Evolutionary conservation across 2,888 invertebrate genomes (phyloP), one percentile per base, ranked within the genome.

Genomic region (Chrysomela aeneicollis): DNA sequence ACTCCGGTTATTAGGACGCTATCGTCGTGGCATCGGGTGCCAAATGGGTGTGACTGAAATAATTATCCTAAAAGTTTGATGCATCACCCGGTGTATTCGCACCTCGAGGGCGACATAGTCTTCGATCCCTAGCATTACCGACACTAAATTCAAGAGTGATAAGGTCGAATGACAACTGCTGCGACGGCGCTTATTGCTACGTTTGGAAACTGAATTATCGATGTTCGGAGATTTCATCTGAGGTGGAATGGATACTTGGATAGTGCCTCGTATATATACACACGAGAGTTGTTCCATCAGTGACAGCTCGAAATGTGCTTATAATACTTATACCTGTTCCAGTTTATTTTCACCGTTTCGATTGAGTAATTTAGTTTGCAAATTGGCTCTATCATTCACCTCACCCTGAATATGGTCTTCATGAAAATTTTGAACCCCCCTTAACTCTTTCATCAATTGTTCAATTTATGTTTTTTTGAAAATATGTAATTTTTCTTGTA

Each of bases 11-110:
- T 80, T 79, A 79, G 62, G 61, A 64, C 71, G 59, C 68, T 79
- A 79, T 79, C 79, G 74, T 69, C 65, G 71, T 70, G 68, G 72
- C 73, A 80, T 80, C 81, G 73, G 76, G 81, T 79, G 80, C 78
- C 78, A 79, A 81, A 78, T 79, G 80, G 81, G 81, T 77, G 81
- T 79, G 75, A 78, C 79, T 78, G 79, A 81, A 80, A 82, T 81
- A 81, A 82, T 82, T 81, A 82, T 80, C 79, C 78, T 82, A 80
- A 80, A 81, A 82, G 79, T 79, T 78, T 79, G 75, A 81, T 82
- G 80, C 78, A 79, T 80, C 79, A 80, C 76, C 71, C 71, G 77
- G 74, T 75, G 74, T 74, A 70, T 79, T 80, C 78, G 75, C 81
- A 79, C 81, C 81, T 80, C 76, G 72, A 73, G 79, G 79, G 77